Evolutionary conservation across 1,140 invertebrate species (phyloP).

Genomic region (Dendrolimus kikuchii): DNA sequence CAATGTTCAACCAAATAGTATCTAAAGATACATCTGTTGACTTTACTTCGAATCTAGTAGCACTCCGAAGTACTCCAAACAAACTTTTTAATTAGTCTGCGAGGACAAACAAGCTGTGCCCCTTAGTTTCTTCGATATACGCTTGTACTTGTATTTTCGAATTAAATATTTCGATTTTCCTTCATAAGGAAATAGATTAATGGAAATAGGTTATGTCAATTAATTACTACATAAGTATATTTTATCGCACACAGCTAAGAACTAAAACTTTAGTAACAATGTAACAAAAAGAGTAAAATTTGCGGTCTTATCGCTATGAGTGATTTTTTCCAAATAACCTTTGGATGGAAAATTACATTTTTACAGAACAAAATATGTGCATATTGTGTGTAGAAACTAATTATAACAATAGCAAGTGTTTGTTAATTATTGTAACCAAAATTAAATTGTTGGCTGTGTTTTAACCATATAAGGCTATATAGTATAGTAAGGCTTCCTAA

Average conservation of each 20-base stretch:
- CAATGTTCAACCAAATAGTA: too few species aligned
- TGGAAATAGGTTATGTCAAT: background rate
- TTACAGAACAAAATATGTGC: too few species aligned
- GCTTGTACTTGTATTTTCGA: constrained; percentile 30
- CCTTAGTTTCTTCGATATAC: constrained; percentile 46
- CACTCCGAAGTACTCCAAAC: constrained; percentile 46
- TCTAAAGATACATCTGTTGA: constrained; percentile 1
- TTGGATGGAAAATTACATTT: too few species aligned
- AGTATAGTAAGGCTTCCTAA: too few species aligned
- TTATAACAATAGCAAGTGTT: background rate
- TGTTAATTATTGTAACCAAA: too few species aligned
- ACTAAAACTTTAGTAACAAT: too few species aligned
- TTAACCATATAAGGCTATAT: too few species aligned
- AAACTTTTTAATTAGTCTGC: constrained; percentile 71
- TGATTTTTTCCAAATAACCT: too few species aligned
- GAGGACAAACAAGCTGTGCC: constrained; percentile 63
- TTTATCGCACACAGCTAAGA: background rate
- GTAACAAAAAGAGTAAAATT: too few species aligned
- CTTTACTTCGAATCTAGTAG: constrained; percentile 47
- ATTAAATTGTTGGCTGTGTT: too few species aligned
- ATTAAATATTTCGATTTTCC: constrained; percentile 20
- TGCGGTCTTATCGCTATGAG: too few species aligned
- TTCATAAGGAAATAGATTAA: background rate
- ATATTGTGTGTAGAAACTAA: background rate
- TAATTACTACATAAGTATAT: constrained; percentile 13